Conservation (phyloP, 2,888 invertebrate genomes). For the Nomada fabriciana region DNA sequence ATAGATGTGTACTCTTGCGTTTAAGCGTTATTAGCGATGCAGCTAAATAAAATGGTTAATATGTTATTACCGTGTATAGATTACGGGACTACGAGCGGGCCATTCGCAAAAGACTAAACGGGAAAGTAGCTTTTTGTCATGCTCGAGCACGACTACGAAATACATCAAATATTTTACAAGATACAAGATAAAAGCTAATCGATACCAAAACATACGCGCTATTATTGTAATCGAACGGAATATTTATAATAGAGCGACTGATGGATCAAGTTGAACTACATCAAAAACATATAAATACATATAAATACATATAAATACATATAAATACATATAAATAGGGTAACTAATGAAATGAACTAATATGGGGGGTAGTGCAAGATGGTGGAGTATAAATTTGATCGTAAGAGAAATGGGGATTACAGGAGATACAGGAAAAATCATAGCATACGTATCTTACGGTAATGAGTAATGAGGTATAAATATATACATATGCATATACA, state of each 20-base stretch:
- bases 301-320: constrained; percentile 37
- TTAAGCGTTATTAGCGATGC: neutral
- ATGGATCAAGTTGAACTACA: constrained; percentile 53
- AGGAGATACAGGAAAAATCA: constrained; percentile 27
- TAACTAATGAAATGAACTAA: constrained; percentile 18
- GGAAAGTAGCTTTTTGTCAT: constrained; percentile 29
- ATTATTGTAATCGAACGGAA: constrained; percentile 17
- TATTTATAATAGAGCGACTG: constrained; percentile 38
- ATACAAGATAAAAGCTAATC: constrained; percentile 1
- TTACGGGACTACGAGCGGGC: constrained; percentile 5
- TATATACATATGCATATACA: constrained; percentile 60
- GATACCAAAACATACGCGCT: constrained; percentile 1
- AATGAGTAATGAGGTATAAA: constrained; percentile 51
- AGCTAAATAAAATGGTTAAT: neutral
- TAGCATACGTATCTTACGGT: constrained; percentile 55
- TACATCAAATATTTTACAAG: constrained; percentile 18
- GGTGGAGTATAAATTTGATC: constrained; percentile 20
- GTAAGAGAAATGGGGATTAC: neutral
- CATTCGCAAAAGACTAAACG: constrained; percentile 17
- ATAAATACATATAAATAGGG: constrained; percentile 43
- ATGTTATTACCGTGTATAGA: neutral
- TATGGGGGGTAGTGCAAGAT: constrained; percentile 8
- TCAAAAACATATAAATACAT: constrained; percentile 40
- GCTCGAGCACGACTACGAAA: constrained; percentile 22
- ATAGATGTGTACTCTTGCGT: too few relatives aligned